These are phyloP conservation scores for Numenius phaeopus DNA, from an alignment of 2,797 vertebrate species.

Conservation along the genomic window DNA sequence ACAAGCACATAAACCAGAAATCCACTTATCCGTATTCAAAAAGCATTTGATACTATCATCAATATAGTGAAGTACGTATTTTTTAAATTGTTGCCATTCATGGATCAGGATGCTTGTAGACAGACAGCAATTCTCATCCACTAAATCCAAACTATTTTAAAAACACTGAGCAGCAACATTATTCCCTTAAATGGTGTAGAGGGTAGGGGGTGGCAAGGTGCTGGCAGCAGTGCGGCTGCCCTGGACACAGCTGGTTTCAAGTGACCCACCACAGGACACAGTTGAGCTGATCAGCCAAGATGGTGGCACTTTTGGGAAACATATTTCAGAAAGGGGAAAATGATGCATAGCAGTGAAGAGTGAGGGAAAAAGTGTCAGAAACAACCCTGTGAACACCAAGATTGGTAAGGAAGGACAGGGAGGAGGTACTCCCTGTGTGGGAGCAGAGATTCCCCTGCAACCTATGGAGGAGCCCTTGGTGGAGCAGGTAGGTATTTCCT, in stretches of 20 bases:
- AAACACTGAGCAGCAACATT: neutral
- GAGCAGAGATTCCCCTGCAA: neutral
- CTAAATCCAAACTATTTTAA: neutral
- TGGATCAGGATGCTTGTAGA: neutral
- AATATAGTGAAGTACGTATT: rapidly evolving
- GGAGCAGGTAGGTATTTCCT: neutral
- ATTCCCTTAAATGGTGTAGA: neutral
- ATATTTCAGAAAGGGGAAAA: neutral
- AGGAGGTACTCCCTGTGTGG: neutral
- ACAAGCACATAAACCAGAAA: neutral
- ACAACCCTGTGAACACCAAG: neutral
- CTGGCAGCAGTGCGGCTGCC: neutral
- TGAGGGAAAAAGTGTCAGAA: neutral
- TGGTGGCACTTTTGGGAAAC: neutral
- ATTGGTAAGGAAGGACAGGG: neutral
- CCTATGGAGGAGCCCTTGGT: neutral
- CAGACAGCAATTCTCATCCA: neutral
- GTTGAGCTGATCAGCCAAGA: neutral
- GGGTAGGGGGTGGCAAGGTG: neutral
- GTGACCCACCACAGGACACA: neutral
- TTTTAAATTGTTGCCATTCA: neutral
- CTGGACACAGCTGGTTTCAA: neutral
- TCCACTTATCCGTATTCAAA: neutral
- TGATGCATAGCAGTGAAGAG: neutral
- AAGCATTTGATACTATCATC: neutral